Evolutionary conservation across 1,140 invertebrate species (phyloP).

Genomic region (Idris sp.): DNA sequence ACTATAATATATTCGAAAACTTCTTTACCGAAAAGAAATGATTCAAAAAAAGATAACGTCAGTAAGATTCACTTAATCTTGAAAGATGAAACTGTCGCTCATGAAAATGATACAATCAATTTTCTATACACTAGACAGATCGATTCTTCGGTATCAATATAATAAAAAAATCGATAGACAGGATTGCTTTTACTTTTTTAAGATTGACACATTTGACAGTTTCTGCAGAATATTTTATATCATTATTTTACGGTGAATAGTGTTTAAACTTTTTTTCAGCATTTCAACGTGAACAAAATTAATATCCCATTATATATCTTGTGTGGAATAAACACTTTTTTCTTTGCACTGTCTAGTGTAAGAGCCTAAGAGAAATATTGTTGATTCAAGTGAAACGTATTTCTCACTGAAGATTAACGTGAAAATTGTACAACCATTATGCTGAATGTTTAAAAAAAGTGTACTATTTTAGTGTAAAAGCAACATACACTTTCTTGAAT

Average conservation of each 20-base stretch:
- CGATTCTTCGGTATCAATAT: constrained; percentile 15
- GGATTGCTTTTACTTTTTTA: constrained; percentile 12
- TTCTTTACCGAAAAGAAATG: constrained; percentile 27
- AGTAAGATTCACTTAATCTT: constrained; percentile 37
- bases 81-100: constrained; percentile 17
- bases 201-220: constrained; percentile 3
- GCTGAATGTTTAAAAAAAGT: too few species aligned
- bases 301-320: too few species aligned
- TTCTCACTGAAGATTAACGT: not conserved
- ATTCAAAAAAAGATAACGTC: constrained; percentile 35
- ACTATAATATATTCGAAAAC: too few species aligned
- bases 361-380: constrained; percentile 10
- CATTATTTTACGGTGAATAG: too few species aligned
- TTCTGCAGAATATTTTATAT: not conserved
- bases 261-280: not conserved
- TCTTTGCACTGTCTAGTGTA: not conserved
- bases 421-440: too few species aligned
- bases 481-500: too few species aligned
- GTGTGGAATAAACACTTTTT: not conserved
- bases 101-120: constrained; percentile 37
- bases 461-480: too few species aligned
- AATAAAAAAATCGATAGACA: constrained; percentile 38
- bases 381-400: constrained; percentile 12
- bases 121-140: constrained; percentile 26
- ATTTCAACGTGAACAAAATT: too few species aligned